These are phyloP conservation scores for Gambusia holbrooki DNA, from an alignment of 2,113 vertebrate species.

Conservation along the genomic window DNA sequence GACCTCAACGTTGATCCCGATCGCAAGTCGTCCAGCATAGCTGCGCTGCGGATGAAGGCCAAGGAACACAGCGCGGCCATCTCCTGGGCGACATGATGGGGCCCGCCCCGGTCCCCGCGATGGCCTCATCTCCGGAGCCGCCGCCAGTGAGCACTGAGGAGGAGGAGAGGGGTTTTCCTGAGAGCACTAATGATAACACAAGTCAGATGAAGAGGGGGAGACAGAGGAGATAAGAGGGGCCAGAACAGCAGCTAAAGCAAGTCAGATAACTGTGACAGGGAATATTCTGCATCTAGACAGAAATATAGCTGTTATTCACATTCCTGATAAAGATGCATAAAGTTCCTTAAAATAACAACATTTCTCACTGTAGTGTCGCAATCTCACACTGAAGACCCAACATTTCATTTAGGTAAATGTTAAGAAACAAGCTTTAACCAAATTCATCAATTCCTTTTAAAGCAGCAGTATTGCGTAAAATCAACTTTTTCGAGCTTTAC, in stretches of 20 bases:
- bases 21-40: constrained; percentile 96
- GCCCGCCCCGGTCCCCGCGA: constrained; percentile 26
- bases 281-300: constrained; percentile 64
- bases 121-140: constrained; percentile 43
- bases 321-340: not conserved
- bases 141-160: constrained; percentile 47
- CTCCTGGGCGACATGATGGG: constrained; percentile 95
- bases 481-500: too few species aligned
- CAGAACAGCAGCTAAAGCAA: constrained; percentile 40
- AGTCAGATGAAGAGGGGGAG: constrained; percentile 68
- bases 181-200: constrained; percentile 74
- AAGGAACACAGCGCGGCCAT: constrained; percentile 98
- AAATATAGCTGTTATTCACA: constrained; percentile 22
- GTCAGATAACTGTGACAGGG: constrained; percentile 64
- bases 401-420: not conserved
- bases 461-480: too few species aligned
- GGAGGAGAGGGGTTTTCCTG: constrained; percentile 54
- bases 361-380: not conserved
- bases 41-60: constrained; percentile 94
- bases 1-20: constrained; percentile 94
- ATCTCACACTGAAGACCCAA: not conserved
- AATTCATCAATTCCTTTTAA: too few species aligned
- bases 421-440: not conserved
- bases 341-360: not conserved
- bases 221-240: constrained; percentile 65